Percentiles rank a stretch among this genome's conserved stretches.
These are phyloP conservation scores for Diprion similis DNA, from an alignment of 1,140 invertebrate genomes.

Conservation along the genomic window DNA sequence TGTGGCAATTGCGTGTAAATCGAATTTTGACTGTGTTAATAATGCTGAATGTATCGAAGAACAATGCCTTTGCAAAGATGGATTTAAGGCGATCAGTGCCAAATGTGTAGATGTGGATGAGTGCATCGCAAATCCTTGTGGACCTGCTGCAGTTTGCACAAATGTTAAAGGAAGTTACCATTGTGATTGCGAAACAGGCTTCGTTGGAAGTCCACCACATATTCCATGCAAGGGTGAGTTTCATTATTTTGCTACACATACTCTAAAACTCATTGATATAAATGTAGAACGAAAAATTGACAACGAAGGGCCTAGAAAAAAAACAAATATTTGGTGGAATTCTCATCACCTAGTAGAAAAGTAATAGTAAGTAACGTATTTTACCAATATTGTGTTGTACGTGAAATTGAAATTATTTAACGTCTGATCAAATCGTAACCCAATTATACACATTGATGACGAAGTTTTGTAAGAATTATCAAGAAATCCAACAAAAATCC, in stretches of 20 bases:
- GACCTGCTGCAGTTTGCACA: conserved; percentile 79
- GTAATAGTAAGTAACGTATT: no score
- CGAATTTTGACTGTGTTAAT: conserved; percentile 90
- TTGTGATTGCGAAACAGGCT: conserved; percentile 89
- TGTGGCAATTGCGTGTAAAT: conserved; percentile 84
- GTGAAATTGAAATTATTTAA: no score
- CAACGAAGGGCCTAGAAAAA: no score
- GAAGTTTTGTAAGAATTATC: conserved; percentile 20
- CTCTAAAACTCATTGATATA: neutral
- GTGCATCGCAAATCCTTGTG: conserved; percentile 79
- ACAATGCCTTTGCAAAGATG: conserved; percentile 90
- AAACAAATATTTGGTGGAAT: no score
- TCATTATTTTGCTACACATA: conserved; percentile 4
- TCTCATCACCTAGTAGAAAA: no score
- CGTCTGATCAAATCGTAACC: no score
- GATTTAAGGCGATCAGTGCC: conserved; percentile 82
- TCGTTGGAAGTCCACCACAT: conserved; percentile 81
- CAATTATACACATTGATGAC: no score
- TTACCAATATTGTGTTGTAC: no score
- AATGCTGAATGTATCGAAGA: conserved; percentile 89
- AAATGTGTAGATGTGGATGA: conserved; percentile 85
- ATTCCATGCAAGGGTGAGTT: conserved; percentile 76
- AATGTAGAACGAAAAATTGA: no score
- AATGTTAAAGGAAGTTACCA: conserved; percentile 85
- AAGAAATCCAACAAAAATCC: neutral